Evolutionary conservation across 30 jellyfish, hydroid and myxozoan species (phyloP).

Genomic region (Clytia hemisphaerica): DNA sequence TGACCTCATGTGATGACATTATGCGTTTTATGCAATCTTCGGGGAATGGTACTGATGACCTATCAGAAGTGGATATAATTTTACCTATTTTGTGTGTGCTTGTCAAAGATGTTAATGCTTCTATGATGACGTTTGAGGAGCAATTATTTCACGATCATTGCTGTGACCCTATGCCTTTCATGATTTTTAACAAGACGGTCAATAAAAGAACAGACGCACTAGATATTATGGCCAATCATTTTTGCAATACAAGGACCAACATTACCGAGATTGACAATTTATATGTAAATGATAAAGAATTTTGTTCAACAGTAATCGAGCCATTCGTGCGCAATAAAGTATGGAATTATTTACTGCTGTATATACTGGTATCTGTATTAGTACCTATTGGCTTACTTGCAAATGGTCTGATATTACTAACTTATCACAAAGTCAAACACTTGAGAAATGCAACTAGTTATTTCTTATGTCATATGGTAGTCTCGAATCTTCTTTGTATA

Average conservation of each 20-base stretch:
- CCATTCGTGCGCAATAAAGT: not conserved
- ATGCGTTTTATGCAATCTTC: not conserved
- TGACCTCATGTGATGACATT: slow-evolving; percentile 7
- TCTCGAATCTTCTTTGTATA: slow-evolving; percentile 19
- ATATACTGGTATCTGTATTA: not conserved
- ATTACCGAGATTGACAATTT: not conserved
- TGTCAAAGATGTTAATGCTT: not conserved
- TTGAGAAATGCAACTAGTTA: slow-evolving; percentile 24
- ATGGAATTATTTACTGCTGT: not conserved
- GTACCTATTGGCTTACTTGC: slow-evolving; percentile 31
- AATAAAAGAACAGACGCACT: not conserved
- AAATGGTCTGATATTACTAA: not conserved
- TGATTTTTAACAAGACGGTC: slow-evolving; percentile 7
- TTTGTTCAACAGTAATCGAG: not conserved
- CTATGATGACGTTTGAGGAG: not conserved
- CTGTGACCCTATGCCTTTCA: slow-evolving; percentile 22
- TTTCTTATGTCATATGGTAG: slow-evolving; percentile 15
- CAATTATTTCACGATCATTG: slow-evolving; percentile 5
- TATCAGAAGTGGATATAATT: not conserved
- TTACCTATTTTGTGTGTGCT: slow-evolving; percentile 15
- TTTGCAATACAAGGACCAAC: slow-evolving; percentile 3
- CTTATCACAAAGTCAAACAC: slow-evolving; percentile 20
- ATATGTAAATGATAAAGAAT: not conserved
- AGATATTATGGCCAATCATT: not conserved
- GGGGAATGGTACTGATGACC: not conserved